phyloP scores from a whole-genome alignment of 2,113 vertebrate species.

The Pithys albifrons region DNA sequence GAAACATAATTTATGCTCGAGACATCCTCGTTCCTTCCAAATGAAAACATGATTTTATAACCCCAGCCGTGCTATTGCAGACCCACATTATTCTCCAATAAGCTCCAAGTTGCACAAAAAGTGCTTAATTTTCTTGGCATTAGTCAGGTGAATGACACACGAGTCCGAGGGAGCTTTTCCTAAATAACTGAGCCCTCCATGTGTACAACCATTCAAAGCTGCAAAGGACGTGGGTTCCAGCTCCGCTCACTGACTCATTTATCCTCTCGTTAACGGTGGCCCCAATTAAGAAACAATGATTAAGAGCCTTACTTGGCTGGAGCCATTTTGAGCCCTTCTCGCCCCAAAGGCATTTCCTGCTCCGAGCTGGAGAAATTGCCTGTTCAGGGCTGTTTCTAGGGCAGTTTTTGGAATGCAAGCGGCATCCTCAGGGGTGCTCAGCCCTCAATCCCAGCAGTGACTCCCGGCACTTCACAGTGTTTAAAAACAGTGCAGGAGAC shows the following conservation, averaged over 20 bases:
- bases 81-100: neutral
- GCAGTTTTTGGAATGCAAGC: neutral
- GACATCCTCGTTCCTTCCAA: neutral
- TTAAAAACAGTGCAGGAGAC: slow-evolving; percentile 14
- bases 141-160: slow-evolving; percentile 31
- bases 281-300: slow-evolving; percentile 34
- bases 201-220: neutral
- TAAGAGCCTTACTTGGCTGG: neutral
- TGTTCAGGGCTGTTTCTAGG: neutral
- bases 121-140: neutral
- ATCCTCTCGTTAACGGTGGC: neutral
- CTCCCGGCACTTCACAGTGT: neutral
- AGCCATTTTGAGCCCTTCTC: neutral
- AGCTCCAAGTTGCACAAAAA: neutral
- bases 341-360: slow-evolving; percentile 5
- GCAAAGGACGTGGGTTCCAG: neutral
- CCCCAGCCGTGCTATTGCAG: neutral
- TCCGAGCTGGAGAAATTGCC: neutral
- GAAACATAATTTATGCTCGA: slow-evolving; percentile 22
- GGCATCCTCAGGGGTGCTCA: neutral
- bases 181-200: neutral
- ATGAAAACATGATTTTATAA: neutral
- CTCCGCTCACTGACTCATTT: neutral
- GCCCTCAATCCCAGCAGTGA: neutral
- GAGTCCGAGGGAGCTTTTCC: neutral